Conservation (phyloP, 2,113 vertebrate genomes). For the Apodemus speciosus region DNA sequence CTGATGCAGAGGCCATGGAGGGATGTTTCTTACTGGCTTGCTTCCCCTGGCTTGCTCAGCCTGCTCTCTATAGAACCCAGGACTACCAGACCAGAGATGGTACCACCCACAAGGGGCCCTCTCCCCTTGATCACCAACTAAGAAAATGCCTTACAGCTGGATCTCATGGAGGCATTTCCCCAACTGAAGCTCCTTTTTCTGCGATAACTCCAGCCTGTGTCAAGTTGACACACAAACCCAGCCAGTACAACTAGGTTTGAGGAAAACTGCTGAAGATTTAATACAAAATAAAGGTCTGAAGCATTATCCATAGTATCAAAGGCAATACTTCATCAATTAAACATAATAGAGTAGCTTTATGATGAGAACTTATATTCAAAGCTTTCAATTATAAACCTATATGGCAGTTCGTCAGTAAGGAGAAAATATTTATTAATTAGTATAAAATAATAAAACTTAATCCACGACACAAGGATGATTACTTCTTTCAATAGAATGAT, state of each 20-base stretch:
- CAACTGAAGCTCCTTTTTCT: no score
- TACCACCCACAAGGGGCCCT: no score
- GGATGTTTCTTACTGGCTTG: no score
- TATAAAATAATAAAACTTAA: background rate
- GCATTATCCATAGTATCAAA: slow-evolving; percentile 20
- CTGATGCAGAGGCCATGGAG: no score
- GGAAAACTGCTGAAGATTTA: slow-evolving; percentile 28
- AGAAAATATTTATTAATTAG: background rate
- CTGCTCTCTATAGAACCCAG: no score
- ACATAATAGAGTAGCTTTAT: background rate
- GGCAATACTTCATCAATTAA: slow-evolving; percentile 14
- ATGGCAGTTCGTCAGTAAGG: background rate
- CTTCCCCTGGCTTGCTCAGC: no score
- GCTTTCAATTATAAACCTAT: background rate
- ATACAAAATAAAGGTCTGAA: background rate
- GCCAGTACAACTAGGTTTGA: background rate
- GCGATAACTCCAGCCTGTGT: no score
- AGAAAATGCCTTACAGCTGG: no score
- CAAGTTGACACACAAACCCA: no score
- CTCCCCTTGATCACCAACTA: no score
- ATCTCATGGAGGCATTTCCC: no score
- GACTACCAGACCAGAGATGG: no score
- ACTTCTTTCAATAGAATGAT: background rate
- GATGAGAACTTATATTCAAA: background rate
- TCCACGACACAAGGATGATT: background rate